Evolutionary conservation across 2,888 invertebrate genomes (phyloP), one percentile per base, ranked within the genome.

Genomic region (Synanthedon vespiformis): DNA sequence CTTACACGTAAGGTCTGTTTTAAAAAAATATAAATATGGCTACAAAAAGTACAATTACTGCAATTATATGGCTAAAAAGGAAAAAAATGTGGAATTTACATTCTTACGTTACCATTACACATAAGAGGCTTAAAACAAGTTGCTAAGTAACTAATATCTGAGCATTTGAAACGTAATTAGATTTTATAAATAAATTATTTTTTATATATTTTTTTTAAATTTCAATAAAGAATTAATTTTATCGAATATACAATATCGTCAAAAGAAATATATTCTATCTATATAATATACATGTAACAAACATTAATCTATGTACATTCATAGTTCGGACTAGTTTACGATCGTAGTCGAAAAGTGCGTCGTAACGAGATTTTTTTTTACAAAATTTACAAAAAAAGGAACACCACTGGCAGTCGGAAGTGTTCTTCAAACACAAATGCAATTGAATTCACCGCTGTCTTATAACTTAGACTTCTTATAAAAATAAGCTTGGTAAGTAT

Each of bases 261-360:
- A 76, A 85, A 84, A 80, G 82, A 81, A 85, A 84, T 80, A 83
- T 80, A 75, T 74, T 83, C 86, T 86, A 87, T 87, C 86, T 86
- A 87, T 34, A 34, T 80, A 87, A 86, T 87, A 84, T 87, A 87
- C 86, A 87, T 72, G 80, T 87, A 86, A 87, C 86, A 85, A 87
- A 87, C 82, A 84, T 84, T 80, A 84, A 85, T 82, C 81, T 87
- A 85, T 87, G 70, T 86, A 87, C 86, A 87, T 76, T 81, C 80
- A 70, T 77, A 80, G 74, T 81, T 80, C 78, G 83, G 87, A 87
- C 87, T 87, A 87, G 87, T 85, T 83, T 75, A 74, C 76, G 70
- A 77, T 82, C 68, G 70, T 80, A 80, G 77, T 82, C 80, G 70
- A 83, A 82, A 78, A 74, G 69, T 64, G 67, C 62, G 58, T 58